Conservation (phyloP, 2,888 invertebrate genomes). For the Drosophila nr. medialis region DNA sequence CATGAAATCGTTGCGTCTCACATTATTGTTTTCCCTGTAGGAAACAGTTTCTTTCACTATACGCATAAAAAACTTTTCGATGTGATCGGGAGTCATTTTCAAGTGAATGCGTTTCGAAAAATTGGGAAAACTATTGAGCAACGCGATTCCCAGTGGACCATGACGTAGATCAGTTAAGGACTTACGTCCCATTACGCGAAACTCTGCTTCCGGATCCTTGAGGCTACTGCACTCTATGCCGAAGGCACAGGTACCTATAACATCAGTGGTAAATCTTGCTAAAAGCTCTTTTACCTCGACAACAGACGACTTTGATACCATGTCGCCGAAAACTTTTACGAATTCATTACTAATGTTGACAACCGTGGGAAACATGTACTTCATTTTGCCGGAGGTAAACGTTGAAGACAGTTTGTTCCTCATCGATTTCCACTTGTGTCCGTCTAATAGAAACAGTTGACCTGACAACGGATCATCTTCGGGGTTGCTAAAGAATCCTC, state of each 20-base stretch:
- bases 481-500: constrained; percentile 80
- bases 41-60: constrained; percentile 83
- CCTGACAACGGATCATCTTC: constrained; percentile 83
- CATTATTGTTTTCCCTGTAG: constrained; percentile 78
- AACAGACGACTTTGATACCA: constrained; percentile 24
- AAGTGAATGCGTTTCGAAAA: constrained; percentile 62
- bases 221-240: constrained; percentile 85
- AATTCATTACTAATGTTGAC: constrained; percentile 64
- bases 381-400: constrained; percentile 86
- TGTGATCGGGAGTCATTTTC: constrained; percentile 57
- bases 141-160: constrained; percentile 16
- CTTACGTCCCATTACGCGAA: constrained; percentile 73
- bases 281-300: constrained; percentile 80
- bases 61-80: constrained; percentile 77
- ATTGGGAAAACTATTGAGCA: constrained; percentile 62
- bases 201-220: constrained; percentile 82
- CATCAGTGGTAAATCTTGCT: constrained; percentile 85
- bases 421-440: constrained; percentile 84
- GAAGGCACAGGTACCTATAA: constrained; percentile 85
- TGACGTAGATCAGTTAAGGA: constrained; percentile 57
- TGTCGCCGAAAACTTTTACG: constrained; percentile 54
- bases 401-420: constrained; percentile 85
- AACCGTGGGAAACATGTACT: constrained; percentile 84
- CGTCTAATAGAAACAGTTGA: constrained; percentile 82
- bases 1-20: constrained; percentile 85